Percentiles rank a stretch among this genome's conserved stretches.
phyloP scores from a whole-genome alignment of 2,797 vertebrate species.

The Cynopterus sphinx region DNA sequence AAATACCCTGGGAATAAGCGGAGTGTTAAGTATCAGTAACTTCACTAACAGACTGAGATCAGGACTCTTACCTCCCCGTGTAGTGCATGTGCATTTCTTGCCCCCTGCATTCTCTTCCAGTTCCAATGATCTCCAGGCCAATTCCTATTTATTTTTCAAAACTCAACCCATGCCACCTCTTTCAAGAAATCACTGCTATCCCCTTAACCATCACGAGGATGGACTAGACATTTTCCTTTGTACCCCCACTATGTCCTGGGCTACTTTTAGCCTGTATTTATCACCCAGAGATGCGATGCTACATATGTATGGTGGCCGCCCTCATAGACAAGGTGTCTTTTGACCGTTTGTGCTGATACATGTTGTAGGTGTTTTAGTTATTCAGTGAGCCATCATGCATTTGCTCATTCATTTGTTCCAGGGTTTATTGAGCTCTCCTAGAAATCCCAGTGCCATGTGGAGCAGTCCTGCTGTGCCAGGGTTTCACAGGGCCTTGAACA shows the following conservation, averaged over 20 bases:
- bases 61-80: neutral
- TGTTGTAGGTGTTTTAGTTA: neutral
- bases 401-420: neutral
- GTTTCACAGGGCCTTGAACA: neutral
- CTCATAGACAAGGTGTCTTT: neutral
- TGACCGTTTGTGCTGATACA: neutral
- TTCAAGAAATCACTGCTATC: neutral
- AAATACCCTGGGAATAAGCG: neutral
- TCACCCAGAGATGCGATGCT: neutral
- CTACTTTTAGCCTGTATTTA: neutral
- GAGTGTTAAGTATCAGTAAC: neutral
- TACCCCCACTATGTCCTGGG: neutral
- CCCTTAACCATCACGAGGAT: neutral
- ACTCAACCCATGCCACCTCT: neutral
- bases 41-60: neutral
- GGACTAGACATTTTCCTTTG: neutral
- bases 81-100: neutral
- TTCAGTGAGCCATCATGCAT: neutral
- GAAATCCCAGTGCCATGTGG: neutral
- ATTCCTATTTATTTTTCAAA: neutral
- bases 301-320: neutral
- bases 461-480: neutral
- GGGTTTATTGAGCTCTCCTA: neutral
- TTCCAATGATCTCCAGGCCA: neutral
- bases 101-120: neutral